phyloP scores from a whole-genome alignment of 1,140 invertebrate genomes.

The Drosophila cardini region DNA sequence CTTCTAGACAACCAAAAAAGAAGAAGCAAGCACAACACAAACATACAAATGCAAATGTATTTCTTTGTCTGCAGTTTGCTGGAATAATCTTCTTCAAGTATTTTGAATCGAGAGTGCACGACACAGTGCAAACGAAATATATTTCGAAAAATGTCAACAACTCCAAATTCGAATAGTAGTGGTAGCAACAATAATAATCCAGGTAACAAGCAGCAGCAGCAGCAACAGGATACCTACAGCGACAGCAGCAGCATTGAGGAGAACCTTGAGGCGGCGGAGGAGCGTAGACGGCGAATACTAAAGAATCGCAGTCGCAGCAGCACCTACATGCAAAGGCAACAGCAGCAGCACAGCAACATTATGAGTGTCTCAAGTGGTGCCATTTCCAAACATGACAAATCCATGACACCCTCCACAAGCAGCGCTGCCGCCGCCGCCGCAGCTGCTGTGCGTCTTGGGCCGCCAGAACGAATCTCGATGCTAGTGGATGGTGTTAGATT shows the following conservation, averaged over 20 bases:
- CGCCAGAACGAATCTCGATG: conserved; percentile 89
- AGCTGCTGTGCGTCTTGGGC: conserved; percentile 41
- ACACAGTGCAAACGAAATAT: conserved; percentile 38
- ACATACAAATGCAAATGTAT: conserved; percentile 36
- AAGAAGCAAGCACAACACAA: neutral
- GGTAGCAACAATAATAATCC: conserved; percentile 69
- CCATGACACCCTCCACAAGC: conserved; percentile 36
- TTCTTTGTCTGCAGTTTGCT: conserved; percentile 50
- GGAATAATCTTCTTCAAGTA: conserved; percentile 43
- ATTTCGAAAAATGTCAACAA: conserved; percentile 77
- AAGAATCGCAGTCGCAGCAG: conserved; percentile 86
- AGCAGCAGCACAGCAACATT: conserved; percentile 25
- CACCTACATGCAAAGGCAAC: conserved; percentile 55
- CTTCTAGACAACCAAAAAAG: conserved; percentile 12
- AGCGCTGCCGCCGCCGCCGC: conserved; percentile 32
- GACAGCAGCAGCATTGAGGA: conserved; percentile 90
- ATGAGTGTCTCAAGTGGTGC: conserved; percentile 56
- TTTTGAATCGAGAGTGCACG: conserved; percentile 36
- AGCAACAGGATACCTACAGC: conserved; percentile 84
- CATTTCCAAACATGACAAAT: conserved; percentile 66
- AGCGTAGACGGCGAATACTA: conserved; percentile 87
- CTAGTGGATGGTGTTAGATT: conserved; percentile 97
- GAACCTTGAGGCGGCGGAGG: conserved; percentile 87
- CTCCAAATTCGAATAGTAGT: conserved; percentile 75
- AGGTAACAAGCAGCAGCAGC: conserved; percentile 47